phyloP scores from a whole-genome alignment of 2,797 vertebrate species.

The Diplodus sargus region DNA sequence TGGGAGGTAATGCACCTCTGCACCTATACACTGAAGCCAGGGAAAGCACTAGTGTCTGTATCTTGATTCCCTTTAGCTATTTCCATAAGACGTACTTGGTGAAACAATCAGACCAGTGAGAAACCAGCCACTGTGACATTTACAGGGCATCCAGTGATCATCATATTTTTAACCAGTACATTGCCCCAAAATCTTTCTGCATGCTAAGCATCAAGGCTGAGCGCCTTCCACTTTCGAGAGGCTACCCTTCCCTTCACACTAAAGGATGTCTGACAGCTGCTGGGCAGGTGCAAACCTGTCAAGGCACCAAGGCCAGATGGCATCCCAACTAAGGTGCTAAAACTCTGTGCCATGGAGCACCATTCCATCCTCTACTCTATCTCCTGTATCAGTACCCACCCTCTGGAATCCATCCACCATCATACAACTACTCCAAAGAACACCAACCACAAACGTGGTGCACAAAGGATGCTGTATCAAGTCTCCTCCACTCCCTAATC shows the following conservation, averaged over 20 bases:
- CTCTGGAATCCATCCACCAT: not conserved
- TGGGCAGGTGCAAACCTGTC: not conserved
- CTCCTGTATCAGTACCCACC: not conserved
- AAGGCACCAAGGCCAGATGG: not conserved
- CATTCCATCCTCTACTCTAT: not conserved
- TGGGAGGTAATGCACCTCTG: too few species aligned
- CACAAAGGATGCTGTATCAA: not conserved
- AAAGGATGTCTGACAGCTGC: not conserved
- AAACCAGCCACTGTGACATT: too few species aligned
- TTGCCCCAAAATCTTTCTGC: too few species aligned
- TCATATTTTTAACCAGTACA: too few species aligned
- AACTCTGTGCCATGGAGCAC: not conserved
- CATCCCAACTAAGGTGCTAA: not conserved
- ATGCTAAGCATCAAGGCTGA: too few species aligned
- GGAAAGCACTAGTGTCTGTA: too few species aligned
- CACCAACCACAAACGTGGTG: not conserved
- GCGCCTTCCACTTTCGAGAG: not conserved
- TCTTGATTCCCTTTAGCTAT: too few species aligned
- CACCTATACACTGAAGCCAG: too few species aligned
- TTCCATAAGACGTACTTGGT: too few species aligned
- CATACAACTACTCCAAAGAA: not conserved
- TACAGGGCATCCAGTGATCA: too few species aligned
- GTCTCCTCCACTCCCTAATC: not conserved
- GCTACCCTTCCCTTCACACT: not conserved
- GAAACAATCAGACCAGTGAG: too few species aligned